These are phyloP conservation scores for Carollia perspicillata DNA, from an alignment of 2,113 vertebrate species.

Conservation along the genomic window DNA sequence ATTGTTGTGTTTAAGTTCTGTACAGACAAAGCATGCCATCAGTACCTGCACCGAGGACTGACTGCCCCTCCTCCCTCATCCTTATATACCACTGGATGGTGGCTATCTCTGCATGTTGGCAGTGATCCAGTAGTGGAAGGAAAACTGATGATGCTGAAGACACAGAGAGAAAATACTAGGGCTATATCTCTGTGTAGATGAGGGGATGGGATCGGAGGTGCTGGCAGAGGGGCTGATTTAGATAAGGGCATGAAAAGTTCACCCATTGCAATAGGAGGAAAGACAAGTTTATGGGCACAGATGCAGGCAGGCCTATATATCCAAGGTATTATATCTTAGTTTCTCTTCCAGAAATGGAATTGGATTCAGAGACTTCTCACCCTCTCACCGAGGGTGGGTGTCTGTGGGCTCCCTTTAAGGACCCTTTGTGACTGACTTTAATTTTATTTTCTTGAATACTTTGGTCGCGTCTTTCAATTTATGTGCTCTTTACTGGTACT, in stretches of 20 bases:
- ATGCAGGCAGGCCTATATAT: neutral
- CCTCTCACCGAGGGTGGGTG: neutral
- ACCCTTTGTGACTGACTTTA: neutral
- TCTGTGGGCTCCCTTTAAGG: neutral
- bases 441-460: conserved; percentile 15
- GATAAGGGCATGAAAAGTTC: neutral
- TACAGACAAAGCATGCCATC: neutral
- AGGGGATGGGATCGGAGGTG: neutral
- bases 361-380: neutral
- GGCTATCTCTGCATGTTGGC: neutral
- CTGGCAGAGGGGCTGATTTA: neutral
- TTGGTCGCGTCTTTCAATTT: neutral
- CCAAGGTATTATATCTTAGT: neutral
- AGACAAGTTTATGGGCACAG: neutral
- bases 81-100: neutral
- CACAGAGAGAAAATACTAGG: neutral
- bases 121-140: neutral
- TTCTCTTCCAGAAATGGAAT: conserved; percentile 5
- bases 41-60: neutral
- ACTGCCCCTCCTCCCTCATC: no score
- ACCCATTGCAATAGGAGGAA: neutral
- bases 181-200: neutral
- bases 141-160: neutral
- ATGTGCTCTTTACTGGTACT: neutral
- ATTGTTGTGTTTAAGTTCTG: neutral